Evolutionary conservation across 2,113 vertebrate species (phyloP).

Genomic region (Mormoops blainvillei): DNA sequence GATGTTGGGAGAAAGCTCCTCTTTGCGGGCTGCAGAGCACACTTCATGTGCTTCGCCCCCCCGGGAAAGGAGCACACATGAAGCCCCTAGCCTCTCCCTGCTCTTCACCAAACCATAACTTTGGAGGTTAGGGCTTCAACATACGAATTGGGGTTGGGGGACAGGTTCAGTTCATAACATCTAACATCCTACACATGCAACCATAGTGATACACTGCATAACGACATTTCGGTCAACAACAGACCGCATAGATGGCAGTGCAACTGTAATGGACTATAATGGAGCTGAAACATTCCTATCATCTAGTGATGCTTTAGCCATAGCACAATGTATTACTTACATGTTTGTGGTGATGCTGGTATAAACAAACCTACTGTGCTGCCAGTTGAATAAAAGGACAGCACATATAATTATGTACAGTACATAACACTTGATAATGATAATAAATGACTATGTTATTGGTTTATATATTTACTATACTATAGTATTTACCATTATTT

Average conservation of each 20-base stretch:
- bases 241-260: neutral
- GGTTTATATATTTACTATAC: neutral
- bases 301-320: no score
- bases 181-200: neutral
- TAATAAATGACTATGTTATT: neutral
- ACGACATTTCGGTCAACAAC: no score
- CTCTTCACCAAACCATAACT: neutral
- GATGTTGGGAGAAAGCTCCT: rapidly evolving
- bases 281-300: neutral
- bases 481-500: neutral
- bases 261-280: neutral
- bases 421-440: neutral
- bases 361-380: neutral
- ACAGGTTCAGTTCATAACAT: neutral
- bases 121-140: neutral
- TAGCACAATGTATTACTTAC: neutral
- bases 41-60: no score
- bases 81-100: no score
- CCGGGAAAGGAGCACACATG: neutral
- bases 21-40: rapidly evolving
- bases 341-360: neutral
- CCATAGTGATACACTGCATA: neutral
- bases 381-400: neutral
- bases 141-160: neutral
- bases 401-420: no score